Evolutionary conservation across 2,888 invertebrate species (phyloP).

Genomic region (Colletes collaris): DNA sequence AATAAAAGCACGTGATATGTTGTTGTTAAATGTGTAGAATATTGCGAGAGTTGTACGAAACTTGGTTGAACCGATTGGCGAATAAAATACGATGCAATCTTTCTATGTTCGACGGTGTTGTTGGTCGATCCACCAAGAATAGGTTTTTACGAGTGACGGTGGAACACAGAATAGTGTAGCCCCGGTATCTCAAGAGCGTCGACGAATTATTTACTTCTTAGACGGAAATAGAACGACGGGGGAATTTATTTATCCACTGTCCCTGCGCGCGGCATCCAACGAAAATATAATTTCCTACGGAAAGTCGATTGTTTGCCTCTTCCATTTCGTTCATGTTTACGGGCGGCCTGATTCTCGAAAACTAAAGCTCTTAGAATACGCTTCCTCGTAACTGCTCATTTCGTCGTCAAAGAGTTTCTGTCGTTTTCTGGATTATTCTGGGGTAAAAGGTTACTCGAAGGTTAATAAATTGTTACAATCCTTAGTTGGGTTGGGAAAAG

Average conservation of each 20-base stretch:
- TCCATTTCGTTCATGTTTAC: background rate
- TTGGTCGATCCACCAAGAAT: slow-evolving; percentile 56
- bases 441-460: background rate
- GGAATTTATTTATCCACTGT: slow-evolving; percentile 65
- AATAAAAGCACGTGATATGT: no score
- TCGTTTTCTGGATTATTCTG: background rate
- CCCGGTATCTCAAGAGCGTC: slow-evolving; percentile 26
- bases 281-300: slow-evolving; percentile 57
- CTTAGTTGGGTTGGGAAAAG: background rate
- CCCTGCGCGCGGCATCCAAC: slow-evolving; percentile 44
- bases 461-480: no score
- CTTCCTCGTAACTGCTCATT: no score
- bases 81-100: background rate
- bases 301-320: slow-evolving; percentile 42
- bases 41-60: no score
- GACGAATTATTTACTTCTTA: slow-evolving; percentile 67
- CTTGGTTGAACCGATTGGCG: background rate
- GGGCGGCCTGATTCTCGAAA: slow-evolving; percentile 6
- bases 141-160: slow-evolving; percentile 59
- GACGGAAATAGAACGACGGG: slow-evolving; percentile 57
- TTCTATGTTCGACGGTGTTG: slow-evolving; percentile 1
- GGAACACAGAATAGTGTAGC: slow-evolving; percentile 12
- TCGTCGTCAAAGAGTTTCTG: background rate
- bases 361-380: no score
- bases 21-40: no score